Conservation (phyloP, 2,888 invertebrate species). For the Cyclophora albipunctata region DNA sequence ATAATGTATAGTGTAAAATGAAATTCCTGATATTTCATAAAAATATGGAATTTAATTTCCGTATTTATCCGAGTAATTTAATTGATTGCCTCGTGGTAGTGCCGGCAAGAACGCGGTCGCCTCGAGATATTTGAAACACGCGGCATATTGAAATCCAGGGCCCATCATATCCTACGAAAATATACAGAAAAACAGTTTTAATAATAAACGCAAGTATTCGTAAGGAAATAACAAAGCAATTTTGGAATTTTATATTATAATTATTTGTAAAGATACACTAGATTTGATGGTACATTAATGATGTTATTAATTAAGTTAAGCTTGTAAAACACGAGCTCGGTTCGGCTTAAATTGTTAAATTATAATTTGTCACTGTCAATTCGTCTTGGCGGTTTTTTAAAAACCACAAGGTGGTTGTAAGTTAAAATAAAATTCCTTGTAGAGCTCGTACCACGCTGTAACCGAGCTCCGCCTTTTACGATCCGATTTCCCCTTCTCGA, state of each 20-base stretch:
- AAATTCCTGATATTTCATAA: no score
- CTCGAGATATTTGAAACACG: slow-evolving; percentile 61
- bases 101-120: slow-evolving; percentile 40
- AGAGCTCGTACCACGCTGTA: background rate
- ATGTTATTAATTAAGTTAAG: background rate
- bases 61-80: slow-evolving; percentile 56
- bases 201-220: slow-evolving; percentile 27
- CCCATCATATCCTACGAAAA: slow-evolving; percentile 56
- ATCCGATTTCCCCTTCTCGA: background rate
- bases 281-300: no score
- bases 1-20: no score
- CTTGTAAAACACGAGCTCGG: no score
- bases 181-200: slow-evolving; percentile 39
- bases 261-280: background rate
- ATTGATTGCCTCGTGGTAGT: slow-evolving; percentile 44
- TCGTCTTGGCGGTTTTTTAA: no score
- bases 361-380: no score
- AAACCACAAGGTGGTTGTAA: background rate
- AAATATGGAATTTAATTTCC: slow-evolving; percentile 24
- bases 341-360: no score
- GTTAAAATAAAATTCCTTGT: background rate
- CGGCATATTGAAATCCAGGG: slow-evolving; percentile 65
- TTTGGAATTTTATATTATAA: background rate
- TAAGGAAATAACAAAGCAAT: background rate
- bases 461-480: slow-evolving; percentile 1